Conservation (phyloP, 1,140 invertebrate genomes). For the Atta texana region DNA sequence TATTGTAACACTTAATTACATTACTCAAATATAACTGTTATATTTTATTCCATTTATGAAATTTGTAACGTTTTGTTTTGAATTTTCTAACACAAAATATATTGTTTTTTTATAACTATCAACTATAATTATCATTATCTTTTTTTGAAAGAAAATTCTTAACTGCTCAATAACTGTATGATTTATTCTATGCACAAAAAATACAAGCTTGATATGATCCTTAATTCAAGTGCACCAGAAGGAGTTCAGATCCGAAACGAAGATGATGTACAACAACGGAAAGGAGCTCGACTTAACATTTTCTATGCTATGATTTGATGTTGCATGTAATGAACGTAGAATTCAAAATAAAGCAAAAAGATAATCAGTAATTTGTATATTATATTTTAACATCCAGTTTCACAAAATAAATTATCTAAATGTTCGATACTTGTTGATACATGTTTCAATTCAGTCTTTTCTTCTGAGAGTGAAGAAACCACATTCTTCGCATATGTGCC, state of each 20-base stretch:
- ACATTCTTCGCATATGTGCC: not conserved
- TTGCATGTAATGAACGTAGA: conserved; percentile 86
- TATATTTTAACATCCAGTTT: conserved; percentile 81
- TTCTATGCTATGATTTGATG: conserved; percentile 86
- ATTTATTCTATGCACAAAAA: conserved; percentile 28
- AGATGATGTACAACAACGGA: conserved; percentile 85
- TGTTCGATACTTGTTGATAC: conserved; percentile 57
- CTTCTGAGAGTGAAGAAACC: not conserved
- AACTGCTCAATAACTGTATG: conserved; percentile 52
- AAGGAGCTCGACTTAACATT: conserved; percentile 83
- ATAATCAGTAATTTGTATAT: conserved; percentile 84
- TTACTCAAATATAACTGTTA: not conserved
- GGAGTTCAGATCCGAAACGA: conserved; percentile 87
- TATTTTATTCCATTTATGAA: not conserved
- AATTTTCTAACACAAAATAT: conserved; percentile 7
- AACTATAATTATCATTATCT: not conserved
- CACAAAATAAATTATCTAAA: conserved; percentile 81
- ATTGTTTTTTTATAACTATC: not conserved
- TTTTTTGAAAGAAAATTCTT: conserved; percentile 51
- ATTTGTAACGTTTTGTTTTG: not conserved
- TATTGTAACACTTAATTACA: conserved; percentile 38
- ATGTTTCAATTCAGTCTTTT: conserved; percentile 63
- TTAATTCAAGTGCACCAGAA: conserved; percentile 86
- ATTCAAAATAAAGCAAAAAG: conserved; percentile 82
- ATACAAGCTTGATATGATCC: conserved; percentile 72